Percentiles rank a stretch among this genome's conserved stretches.
These are phyloP conservation scores for Fregetta grallaria DNA, from an alignment of 2,113 vertebrate genomes.

Conservation along the genomic window DNA sequence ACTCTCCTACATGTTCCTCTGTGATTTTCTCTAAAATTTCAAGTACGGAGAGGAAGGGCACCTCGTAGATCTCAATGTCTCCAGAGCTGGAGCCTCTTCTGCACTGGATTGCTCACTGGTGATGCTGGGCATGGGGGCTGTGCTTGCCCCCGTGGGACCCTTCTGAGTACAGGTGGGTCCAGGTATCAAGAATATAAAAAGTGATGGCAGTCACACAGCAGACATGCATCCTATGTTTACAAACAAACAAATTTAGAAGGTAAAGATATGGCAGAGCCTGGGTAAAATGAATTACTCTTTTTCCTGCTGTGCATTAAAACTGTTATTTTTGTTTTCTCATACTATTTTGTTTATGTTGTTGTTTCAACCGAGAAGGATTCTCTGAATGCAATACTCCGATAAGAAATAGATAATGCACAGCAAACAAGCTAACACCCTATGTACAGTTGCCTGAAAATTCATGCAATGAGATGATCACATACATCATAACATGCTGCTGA, in stretches of 20 bases:
- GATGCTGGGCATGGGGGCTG: too few relatives aligned
- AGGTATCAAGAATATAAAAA: background rate
- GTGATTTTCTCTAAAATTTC: background rate
- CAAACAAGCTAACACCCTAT: background rate
- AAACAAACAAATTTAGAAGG: background rate
- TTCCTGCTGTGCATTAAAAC: background rate
- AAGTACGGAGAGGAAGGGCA: background rate
- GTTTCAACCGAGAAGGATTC: background rate
- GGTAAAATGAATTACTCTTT: background rate
- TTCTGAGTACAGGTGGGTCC: background rate
- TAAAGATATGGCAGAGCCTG: background rate
- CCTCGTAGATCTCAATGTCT: background rate
- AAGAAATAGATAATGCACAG: background rate
- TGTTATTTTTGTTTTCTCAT: background rate
- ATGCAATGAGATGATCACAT: background rate
- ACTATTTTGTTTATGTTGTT: background rate
- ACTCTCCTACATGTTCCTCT: background rate
- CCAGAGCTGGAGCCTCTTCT: background rate
- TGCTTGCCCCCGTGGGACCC: rapidly evolving
- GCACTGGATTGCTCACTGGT: background rate
- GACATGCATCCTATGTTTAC: background rate
- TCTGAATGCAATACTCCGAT: background rate
- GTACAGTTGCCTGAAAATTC: background rate
- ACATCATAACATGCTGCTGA: background rate
- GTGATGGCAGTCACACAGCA: background rate